These are phyloP conservation scores for Sakesphorus luctuosus DNA, from an alignment of 2,113 vertebrate species.

Conservation along the genomic window DNA sequence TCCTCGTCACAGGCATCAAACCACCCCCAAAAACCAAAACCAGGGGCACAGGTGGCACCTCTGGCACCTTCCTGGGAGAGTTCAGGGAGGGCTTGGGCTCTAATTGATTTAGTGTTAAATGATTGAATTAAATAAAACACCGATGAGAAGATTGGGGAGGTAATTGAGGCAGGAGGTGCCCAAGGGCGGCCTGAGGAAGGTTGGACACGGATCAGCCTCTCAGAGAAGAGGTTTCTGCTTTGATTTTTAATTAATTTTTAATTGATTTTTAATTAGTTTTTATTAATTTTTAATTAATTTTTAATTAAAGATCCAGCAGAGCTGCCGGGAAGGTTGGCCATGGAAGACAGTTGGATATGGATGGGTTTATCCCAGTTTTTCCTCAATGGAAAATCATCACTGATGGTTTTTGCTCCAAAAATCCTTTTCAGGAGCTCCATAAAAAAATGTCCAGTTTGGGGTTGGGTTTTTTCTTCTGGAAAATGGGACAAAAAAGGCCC, in stretches of 20 bases:
- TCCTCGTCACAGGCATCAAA: neutral
- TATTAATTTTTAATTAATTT: too few relatives aligned
- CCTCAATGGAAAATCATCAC: neutral
- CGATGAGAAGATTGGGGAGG: neutral
- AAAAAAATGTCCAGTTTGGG: rapidly evolving
- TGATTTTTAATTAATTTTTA: neutral
- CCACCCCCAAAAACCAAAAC: neutral
- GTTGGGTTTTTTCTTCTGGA: too few relatives aligned
- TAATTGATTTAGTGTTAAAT: neutral
- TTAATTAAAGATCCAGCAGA: neutral
- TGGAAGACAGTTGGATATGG: neutral
- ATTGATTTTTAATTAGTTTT: too few relatives aligned
- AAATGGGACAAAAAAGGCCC: neutral
- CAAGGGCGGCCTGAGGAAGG: neutral
- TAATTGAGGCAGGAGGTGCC: neutral
- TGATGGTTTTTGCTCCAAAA: rapidly evolving
- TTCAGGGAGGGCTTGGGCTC: neutral
- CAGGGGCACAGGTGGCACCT: neutral
- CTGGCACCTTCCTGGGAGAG: neutral
- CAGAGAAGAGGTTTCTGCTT: neutral
- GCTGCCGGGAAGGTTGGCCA: neutral
- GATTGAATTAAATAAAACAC: neutral
- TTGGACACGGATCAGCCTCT: neutral
- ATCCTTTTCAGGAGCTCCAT: rapidly evolving
- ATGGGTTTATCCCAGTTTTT: rapidly evolving